A percentile compares a stretch with the other conserved stretches of the same genome.
phyloP scores from a whole-genome alignment of 2,113 vertebrate species.

The Cheirogaleus medius region DNA sequence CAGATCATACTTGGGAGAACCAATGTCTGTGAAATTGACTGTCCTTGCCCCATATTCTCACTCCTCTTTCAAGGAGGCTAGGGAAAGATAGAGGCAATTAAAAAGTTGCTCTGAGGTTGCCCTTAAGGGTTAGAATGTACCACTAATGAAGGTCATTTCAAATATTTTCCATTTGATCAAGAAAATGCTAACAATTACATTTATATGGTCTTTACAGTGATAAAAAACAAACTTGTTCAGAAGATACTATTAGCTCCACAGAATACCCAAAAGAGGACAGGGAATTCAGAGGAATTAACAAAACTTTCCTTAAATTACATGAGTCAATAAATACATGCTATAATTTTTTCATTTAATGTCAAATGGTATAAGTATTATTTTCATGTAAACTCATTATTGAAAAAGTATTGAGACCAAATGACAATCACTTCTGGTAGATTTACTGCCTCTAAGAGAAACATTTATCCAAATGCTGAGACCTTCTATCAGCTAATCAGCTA shows the following conservation, averaged over 20 bases:
- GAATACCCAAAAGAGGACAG: not conserved
- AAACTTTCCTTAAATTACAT: not conserved
- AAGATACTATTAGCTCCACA: not conserved
- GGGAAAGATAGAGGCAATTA: not conserved
- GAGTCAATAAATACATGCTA: not conserved
- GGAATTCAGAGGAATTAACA: not conserved
- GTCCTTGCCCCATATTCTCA: not conserved
- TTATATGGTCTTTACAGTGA: not conserved
- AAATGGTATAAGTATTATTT: not conserved
- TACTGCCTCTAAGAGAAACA: slow-evolving; percentile 31
- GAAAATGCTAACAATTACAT: slow-evolving; percentile 8
- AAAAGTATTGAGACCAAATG: slow-evolving; percentile 16
- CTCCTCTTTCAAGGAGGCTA: not conserved
- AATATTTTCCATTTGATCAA: slow-evolving; percentile 1
- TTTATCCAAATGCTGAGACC: not conserved
- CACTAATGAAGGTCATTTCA: not conserved
- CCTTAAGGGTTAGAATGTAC: not conserved
- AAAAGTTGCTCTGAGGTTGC: not conserved
- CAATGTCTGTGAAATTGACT: not conserved
- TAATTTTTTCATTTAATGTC: not conserved
- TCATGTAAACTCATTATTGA: not conserved
- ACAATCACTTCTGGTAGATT: not conserved
- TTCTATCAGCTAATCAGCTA: not conserved
- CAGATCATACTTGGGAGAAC: not conserved
- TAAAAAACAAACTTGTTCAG: not conserved